These are phyloP conservation scores for Rana temporaria DNA, from an alignment of 2,113 vertebrate genomes.

Conservation along the genomic window DNA sequence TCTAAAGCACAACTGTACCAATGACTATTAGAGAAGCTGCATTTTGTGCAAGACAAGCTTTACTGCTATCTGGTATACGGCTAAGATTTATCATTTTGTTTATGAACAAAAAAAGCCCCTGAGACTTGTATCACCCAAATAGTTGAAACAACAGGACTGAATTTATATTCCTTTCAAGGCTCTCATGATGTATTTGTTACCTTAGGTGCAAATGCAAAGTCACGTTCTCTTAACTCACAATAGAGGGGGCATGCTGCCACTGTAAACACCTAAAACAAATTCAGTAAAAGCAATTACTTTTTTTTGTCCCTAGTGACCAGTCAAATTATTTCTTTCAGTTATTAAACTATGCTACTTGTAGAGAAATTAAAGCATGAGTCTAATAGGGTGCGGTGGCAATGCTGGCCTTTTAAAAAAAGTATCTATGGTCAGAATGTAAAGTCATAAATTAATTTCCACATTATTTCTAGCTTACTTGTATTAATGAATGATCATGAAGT, in stretches of 20 bases:
- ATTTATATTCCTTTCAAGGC: conserved; percentile 30
- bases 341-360: too few relatives aligned
- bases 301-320: too few relatives aligned
- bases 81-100: conserved; percentile 23
- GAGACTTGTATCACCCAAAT: conserved; percentile 32
- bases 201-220: conserved; percentile 31
- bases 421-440: too few relatives aligned
- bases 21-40: not conserved
- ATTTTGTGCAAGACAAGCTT: not conserved
- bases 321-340: too few relatives aligned
- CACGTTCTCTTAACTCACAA: not conserved
- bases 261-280: not conserved
- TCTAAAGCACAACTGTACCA: not conserved
- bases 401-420: too few relatives aligned
- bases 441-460: too few relatives aligned
- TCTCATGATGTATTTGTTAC: conserved; percentile 27
- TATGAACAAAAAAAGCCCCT: conserved; percentile 3
- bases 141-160: not conserved
- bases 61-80: not conserved
- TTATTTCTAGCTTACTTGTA: too few relatives aligned
- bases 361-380: too few relatives aligned
- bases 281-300: not conserved
- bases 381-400: too few relatives aligned
- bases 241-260: not conserved
- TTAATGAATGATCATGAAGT: too few relatives aligned